Conservation (phyloP, 1,140 invertebrate species). For the Arctopsyche grandis region DNA sequence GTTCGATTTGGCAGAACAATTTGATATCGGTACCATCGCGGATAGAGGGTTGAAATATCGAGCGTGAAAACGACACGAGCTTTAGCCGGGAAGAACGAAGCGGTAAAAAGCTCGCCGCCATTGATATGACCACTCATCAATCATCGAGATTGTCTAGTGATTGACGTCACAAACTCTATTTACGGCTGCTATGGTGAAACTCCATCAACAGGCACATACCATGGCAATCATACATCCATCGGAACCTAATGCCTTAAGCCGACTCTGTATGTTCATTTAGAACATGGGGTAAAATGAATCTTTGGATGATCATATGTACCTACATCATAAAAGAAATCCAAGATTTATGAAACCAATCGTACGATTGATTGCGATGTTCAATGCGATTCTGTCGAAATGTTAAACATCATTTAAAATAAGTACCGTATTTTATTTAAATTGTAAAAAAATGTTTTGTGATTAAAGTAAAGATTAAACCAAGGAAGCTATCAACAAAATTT, state of each 20-base stretch:
- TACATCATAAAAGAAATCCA: constrained; percentile 4
- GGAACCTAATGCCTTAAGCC: background rate
- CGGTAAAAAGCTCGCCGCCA: constrained; percentile 48
- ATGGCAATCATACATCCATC: background rate
- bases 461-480: too few species aligned
- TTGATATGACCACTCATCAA: constrained; percentile 49
- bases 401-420: background rate
- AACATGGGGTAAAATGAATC: background rate
- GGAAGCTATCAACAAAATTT: too few species aligned
- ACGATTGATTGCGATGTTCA: background rate
- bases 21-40: background rate
- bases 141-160: constrained; percentile 53
- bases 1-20: background rate
- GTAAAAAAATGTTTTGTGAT: too few species aligned
- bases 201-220: background rate
- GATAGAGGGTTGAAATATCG: background rate
- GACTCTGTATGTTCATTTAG: background rate
- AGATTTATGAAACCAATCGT: constrained; percentile 12
- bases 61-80: constrained; percentile 11
- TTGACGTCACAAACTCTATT: constrained; percentile 45
- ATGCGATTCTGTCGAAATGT: too few species aligned
- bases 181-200: background rate
- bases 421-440: background rate
- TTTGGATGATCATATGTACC: background rate
- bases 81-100: constrained; percentile 18